Base-by-base conservation (phyloP, 2,113 vertebrate genomes). In the Castor canadensis region DNA sequence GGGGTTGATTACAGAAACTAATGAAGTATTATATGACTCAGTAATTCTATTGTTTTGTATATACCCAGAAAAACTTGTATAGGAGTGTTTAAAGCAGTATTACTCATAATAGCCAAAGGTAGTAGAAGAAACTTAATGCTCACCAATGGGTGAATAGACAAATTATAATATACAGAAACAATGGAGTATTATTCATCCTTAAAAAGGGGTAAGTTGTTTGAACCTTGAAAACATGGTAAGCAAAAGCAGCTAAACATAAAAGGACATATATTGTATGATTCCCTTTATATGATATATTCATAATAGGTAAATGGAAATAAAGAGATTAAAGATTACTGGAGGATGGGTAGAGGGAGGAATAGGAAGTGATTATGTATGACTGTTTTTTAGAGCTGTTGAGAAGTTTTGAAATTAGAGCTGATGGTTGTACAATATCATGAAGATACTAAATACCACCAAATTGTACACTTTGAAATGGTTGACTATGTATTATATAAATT, bases 51-150 rank as follows among this genome's bases (percentile, higher is more conserved):
- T 82, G 8, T 73, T 75, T 66, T 45, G 35, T 54, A 69, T 32
- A 86, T 16, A 82, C 8, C 28, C 35, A 86, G 87, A 45, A 64
- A 73, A 95, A 75, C 5, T 35, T 47, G 43, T 62, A 92, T 5
- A 56, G 19, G 7, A 72, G 62, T 66, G 9, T 85, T 89, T 56
- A 81, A 17, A 87, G 35, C 7, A 93, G 40, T 16, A 79, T 87
- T 83, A 72, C 66, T 92, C 13, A 32, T 10, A 82, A 58, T 16
- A 32, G 75, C 20, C 62, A 90, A 82, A 92, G 11, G 60, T 66
- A n/a, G n/a, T n/a, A n/a, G n/a, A n/a, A 43, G 66, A 88, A 96
- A 93, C 40, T 47, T 28, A 93, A 64, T 60, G 35, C 49, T 47
- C 13, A 73, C 52, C 62, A 83, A n/a, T 16, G 32, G 64, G 15